A percentile compares a stretch with the other conserved stretches of the same genome.
Conservation (phyloP, 2,113 vertebrate species). For the Emydura subglobosa region DNA sequence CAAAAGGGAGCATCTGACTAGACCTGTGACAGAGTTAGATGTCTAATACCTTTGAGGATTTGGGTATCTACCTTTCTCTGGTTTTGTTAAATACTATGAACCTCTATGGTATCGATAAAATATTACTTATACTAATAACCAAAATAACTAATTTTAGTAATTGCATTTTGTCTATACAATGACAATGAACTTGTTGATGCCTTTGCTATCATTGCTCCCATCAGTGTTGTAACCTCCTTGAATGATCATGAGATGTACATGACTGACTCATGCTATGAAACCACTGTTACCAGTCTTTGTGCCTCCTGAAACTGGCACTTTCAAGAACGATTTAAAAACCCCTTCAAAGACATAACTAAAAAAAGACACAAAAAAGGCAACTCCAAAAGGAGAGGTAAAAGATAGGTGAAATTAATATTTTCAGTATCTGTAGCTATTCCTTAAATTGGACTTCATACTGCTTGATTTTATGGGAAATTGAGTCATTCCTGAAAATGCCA, state of each 20-base stretch:
- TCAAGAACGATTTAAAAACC: accelerated
- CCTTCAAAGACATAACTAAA: background rate
- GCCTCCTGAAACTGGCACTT: background rate
- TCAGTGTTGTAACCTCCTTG: background rate
- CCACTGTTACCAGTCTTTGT: background rate
- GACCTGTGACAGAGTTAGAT: background rate
- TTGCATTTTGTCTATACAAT: background rate
- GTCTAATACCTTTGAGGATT: background rate
- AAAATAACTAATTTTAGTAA: background rate
- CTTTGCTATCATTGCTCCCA: background rate
- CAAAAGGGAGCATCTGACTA: too few species aligned
- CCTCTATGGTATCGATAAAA: background rate
- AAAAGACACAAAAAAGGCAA: accelerated
- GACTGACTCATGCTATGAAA: background rate
- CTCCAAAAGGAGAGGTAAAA: background rate
- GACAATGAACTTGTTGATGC: background rate
- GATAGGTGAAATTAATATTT: background rate
- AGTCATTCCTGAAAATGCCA: background rate
- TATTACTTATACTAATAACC: background rate
- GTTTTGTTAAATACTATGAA: background rate
- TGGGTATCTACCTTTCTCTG: accelerated
- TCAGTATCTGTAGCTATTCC: background rate
- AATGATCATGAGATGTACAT: background rate
- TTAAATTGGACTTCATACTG: background rate
- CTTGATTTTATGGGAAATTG: background rate